Evolutionary conservation across 2,888 invertebrate species (phyloP), one percentile per base, ranked within the genome.

Genomic region (Lasioglossum lativentre): DNA sequence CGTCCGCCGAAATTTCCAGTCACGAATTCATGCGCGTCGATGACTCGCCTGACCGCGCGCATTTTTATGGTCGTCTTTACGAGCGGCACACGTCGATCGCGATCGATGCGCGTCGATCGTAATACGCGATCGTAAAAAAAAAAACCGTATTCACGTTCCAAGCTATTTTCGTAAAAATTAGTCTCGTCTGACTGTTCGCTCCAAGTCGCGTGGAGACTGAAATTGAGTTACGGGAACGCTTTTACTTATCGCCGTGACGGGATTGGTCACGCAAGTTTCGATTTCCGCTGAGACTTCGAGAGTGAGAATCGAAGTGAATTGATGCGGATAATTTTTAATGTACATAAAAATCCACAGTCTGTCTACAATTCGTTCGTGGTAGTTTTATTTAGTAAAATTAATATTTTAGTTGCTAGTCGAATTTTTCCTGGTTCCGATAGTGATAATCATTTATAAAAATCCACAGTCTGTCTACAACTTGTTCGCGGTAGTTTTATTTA

Each of bases 1-100:
- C 23, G 27, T 0, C 59, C 52, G 52, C 52, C 52, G 23, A 30
- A 80, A 76, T 75, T 73, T 63, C 73, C 59, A 70, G n/a, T 16
- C 34, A 34, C 68, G 47, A n/a, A 40, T 56, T 66, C n/a, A 5
- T 2, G 3, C 8, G 56, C 52, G 40, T 52, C 30, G 40, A n/a
- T 63, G 23, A 56, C n/a, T 1, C 52, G n/a, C 14, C 30, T n/a
- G 5, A n/a, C 52, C 10, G 52, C 52, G 52, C 52, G 23, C 52
- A 47, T 47, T 47, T 19, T 47, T 19, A 6, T 2, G 23, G 8
- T 47, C 47, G 52, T 8, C 23, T 52, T 23, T 23, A 52, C 52
- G 23, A 0, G 23, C 52, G 4, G 45, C 45, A 16, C 45, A 23
- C 52, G 23, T 23, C 52, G 42, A 12, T 42, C 42, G 34, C 42